Percentiles rank a stretch among this genome's conserved stretches.
Evolutionary conservation across 2,113 vertebrate genomes (phyloP).

Genomic region (Apaloderma vittatum): DNA sequence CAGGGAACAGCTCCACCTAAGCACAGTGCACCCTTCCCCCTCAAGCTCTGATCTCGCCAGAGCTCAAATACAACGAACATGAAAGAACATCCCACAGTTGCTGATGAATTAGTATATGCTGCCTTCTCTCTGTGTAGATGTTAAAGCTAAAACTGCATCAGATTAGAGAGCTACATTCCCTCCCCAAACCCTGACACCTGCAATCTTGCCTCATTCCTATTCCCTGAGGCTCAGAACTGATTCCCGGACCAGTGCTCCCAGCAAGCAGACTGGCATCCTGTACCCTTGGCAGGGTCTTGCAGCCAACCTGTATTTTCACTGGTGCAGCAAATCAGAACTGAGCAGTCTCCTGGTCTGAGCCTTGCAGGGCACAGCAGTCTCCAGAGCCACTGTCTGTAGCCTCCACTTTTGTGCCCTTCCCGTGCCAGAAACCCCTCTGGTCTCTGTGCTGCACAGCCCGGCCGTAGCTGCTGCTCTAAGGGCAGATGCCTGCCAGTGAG

Average conservation of each 20-base stretch:
- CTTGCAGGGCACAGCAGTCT: background rate
- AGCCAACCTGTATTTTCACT: conserved; percentile 14
- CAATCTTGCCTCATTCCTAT: background rate
- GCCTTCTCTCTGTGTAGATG: background rate
- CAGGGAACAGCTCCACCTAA: conserved; percentile 5
- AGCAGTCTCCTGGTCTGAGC: background rate
- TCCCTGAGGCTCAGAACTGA: background rate
- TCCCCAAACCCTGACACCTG: background rate
- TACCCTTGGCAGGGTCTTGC: background rate
- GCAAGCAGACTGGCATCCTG: background rate
- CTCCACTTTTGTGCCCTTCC: background rate
- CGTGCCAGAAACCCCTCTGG: background rate
- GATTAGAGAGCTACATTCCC: background rate
- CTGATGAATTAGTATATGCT: conserved; percentile 18
- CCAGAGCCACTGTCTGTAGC: background rate
- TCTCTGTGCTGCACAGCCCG: background rate
- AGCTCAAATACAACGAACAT: background rate
- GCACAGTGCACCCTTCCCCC: background rate
- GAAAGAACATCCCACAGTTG: conserved; percentile 15
- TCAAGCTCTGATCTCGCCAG: conserved; percentile 7
- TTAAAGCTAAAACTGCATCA: conserved; percentile 29
- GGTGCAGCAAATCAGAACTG: conserved; percentile 14
- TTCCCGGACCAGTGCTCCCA: background rate
- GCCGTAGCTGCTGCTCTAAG: background rate
- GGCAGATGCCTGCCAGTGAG: background rate